phyloP scores from a whole-genome alignment of 53 echinoderm and acorn worm species.

The Patiria pectinifera region DNA sequence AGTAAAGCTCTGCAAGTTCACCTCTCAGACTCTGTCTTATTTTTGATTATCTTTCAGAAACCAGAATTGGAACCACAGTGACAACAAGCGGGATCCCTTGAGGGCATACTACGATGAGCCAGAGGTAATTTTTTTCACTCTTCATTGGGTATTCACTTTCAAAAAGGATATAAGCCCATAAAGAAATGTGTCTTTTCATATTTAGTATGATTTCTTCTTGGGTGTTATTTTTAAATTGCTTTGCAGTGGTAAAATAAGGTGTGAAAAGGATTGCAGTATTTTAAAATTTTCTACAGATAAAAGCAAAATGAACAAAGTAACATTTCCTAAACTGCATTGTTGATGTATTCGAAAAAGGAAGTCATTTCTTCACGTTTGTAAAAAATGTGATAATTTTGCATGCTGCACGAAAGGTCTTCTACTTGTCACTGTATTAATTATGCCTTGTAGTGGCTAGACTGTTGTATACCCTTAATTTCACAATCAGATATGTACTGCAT shows the following conservation, averaged over 20 bases:
- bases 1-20: neutral
- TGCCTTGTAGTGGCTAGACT: neutral
- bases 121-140: constrained; percentile 13
- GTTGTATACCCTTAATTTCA: neutral
- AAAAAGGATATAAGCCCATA: too few species aligned
- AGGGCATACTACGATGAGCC: constrained; percentile 28
- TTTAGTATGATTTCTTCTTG: too few species aligned
- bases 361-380: neutral
- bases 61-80: constrained; percentile 23
- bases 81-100: neutral
- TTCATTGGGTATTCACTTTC: too few species aligned
- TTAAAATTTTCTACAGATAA: too few species aligned
- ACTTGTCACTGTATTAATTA: neutral
- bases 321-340: neutral
- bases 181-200: too few species aligned
- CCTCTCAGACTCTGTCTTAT: neutral
- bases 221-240: too few species aligned
- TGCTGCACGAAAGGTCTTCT: neutral
- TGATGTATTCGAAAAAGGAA: neutral
- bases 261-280: too few species aligned
- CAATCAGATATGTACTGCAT: neutral
- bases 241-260: too few species aligned
- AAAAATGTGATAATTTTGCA: neutral
- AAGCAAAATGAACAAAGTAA: too few species aligned
- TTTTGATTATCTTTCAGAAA: constrained; percentile 3